phyloP scores from a whole-genome alignment of 2,888 invertebrate species.

The Andrena camellia region DNA sequence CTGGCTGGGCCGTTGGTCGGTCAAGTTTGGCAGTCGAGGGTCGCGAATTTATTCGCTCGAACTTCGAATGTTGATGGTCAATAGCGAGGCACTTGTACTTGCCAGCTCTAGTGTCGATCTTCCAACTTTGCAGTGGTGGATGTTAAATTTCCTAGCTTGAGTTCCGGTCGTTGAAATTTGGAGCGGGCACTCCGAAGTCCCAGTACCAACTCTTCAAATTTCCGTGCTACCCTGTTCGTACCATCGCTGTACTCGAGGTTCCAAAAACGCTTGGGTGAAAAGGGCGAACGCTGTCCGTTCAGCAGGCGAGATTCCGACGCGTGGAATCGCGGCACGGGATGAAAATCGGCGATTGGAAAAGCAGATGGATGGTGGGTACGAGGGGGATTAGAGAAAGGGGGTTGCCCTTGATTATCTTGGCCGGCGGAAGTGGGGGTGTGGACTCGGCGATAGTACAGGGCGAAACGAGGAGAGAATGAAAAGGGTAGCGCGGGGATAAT shows the following conservation, averaged over 20 bases:
- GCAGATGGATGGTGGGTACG: slow-evolving; percentile 27
- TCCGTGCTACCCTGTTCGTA: too few relatives aligned
- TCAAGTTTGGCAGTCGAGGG: too few relatives aligned
- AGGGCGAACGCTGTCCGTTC: background rate
- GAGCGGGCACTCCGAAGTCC: background rate
- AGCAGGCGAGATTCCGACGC: background rate
- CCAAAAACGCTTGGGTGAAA: background rate
- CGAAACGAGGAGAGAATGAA: background rate
- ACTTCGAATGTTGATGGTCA: too few relatives aligned
- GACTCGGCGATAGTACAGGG: slow-evolving; percentile 1
- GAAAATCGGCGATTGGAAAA: slow-evolving; percentile 37
- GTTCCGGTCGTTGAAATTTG: background rate
- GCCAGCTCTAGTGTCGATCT: background rate
- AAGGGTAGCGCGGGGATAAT: slow-evolving; percentile 45
- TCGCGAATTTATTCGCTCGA: too few relatives aligned
- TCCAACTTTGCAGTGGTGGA: background rate
- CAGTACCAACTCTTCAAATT: background rate
- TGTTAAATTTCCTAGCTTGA: background rate
- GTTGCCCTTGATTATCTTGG: slow-evolving; percentile 58
- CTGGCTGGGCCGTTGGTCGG: too few relatives aligned
- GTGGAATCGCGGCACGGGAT: background rate
- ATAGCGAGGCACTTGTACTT: background rate
- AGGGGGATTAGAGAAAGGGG: slow-evolving; percentile 43
- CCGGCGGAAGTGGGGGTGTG: slow-evolving; percentile 23
- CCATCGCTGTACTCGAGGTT: background rate